phyloP scores from a whole-genome alignment of 2,113 vertebrate genomes.

The Puntigrus tetrazona region DNA sequence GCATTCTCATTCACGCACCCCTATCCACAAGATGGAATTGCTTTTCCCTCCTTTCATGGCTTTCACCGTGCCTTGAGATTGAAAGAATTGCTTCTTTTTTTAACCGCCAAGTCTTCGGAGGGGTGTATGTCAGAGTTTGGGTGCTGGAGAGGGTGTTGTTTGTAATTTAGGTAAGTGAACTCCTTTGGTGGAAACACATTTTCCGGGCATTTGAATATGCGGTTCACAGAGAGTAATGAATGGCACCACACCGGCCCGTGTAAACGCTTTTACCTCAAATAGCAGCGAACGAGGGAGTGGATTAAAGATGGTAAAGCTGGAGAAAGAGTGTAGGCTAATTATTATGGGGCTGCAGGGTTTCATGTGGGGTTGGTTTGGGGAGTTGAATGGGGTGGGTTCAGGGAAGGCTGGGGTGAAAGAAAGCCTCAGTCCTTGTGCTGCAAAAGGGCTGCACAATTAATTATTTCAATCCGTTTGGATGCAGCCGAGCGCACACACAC shows the following conservation, averaged over 20 bases:
- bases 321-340: slow-evolving; percentile 46
- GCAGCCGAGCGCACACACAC: slow-evolving; percentile 15
- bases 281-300: slow-evolving; percentile 28
- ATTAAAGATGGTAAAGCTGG: slow-evolving; percentile 7
- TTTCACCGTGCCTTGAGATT: slow-evolving; percentile 55
- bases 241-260: slow-evolving; percentile 63
- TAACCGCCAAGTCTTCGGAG: slow-evolving; percentile 51
- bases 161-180: slow-evolving; percentile 63
- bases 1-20: slow-evolving; percentile 73
- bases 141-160: slow-evolving; percentile 37
- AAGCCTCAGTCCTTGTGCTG: slow-evolving; percentile 55
- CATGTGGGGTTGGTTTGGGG: slow-evolving; percentile 52
- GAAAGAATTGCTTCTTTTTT: slow-evolving; percentile 64
- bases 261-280: slow-evolving; percentile 47
- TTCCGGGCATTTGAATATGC: slow-evolving; percentile 79
- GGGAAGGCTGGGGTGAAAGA: slow-evolving; percentile 38
- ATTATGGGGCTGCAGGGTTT: slow-evolving; percentile 41
- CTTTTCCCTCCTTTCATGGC: slow-evolving; percentile 37
- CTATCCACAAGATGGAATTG: slow-evolving; percentile 60
- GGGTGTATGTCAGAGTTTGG: slow-evolving; percentile 56
- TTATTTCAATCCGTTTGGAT: slow-evolving; percentile 52
- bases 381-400: slow-evolving; percentile 62
- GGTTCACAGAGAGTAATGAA: slow-evolving; percentile 73
- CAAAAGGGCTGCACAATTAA: slow-evolving; percentile 53
- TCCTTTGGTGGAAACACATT: slow-evolving; percentile 76